Base-by-base conservation (phyloP, 2,888 invertebrate genomes). In the Cataglyphis livida region DNA sequence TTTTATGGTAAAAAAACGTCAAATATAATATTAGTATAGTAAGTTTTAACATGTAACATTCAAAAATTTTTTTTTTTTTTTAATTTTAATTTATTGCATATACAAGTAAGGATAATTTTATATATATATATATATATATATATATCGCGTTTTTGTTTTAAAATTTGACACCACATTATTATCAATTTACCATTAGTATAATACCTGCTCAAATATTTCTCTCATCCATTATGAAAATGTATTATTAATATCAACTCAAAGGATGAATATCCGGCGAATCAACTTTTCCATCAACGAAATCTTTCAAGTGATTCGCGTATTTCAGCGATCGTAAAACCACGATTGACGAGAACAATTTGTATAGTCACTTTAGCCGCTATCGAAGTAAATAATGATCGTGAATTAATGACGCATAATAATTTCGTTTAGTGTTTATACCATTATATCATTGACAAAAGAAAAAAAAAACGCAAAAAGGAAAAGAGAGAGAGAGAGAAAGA, bases 171-270 rank as follows among this genome's bases (percentile, higher is more conserved):
- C 28, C 15, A n/a, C 41, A 44, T 64, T 12, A 35, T 51, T 75
- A 75, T 66, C 12, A 66, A 65, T 75, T 75, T 75, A 15, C 48
- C 32, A 25, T 21, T 2, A 4, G 15, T 25, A 21, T 41, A 62
- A 73, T 71, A 25, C 15, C 15, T 18, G 18, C 15, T 7, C 6
- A 7, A 44, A 7, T n/a, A n/a, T 18, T 15, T 74, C 25, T 54
- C 15, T n/a, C 12, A n/a, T 28, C 28, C 28, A n/a, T 73, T 73
- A 41, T 5, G 61, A n/a, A 61, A 73, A 28, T 61, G 18, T 38
- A 71, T 18, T 54, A 25, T 73, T n/a, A 51, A 12, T 61, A 38
- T 41, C 7, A n/a, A 7, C 2, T 12, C 38, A 12, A 44, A 10
- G 21, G 0, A 51, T 1, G 5, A 21, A 35, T n/a, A 61, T 61